Evolutionary conservation across 2,113 vertebrate species (phyloP), one percentile per base, ranked within the genome.

Genomic region (Phyllostomus discolor): DNA sequence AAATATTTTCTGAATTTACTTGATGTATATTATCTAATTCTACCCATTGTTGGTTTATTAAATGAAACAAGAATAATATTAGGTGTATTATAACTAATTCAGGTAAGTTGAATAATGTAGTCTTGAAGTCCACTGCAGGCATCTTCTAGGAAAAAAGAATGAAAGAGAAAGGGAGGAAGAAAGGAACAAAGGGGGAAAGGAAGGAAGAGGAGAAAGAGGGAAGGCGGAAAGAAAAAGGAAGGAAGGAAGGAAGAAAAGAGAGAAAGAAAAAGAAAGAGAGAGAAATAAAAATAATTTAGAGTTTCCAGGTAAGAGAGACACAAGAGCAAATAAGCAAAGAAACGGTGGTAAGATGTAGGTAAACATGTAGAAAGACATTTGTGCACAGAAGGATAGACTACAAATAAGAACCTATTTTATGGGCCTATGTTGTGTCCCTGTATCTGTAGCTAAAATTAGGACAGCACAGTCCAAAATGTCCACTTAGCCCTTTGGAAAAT

Each of bases 181-280:
- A 46, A 48, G 22, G 43, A 28, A 73, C 4, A 2, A 43, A 46
- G 26, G 26, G 24, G 15, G 26, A 7, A 46, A 20, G 7, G 9
- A 38, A 22, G 20, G 9, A 22, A 50, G 48, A 50, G 48, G 12
- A 9, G 10, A 48, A 8, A 7, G 7, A 69, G 9, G 16, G 6
- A 35, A 15, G 48, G 48, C 2, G 48, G 4, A 20, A 20, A 31
- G 5, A 5, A 4, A 35, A n/a, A 11, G 7, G 31, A 9, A 20
- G 2, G 9, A 38, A 22, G 16, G 9, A 22, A 16, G 15, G 10
- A 8, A 5, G 15, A 9, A n/a, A 8, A 8, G 33, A 15, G 14
- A 5, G 7, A 9, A 15, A 9, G 33, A 15, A 20, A 16, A 17
- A 31, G 5, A 5, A 3, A 35, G 8, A 35, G 7, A 17, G 14